Conservation (phyloP, 2,888 invertebrate species). For the Synanthedon myopaeformis region DNA sequence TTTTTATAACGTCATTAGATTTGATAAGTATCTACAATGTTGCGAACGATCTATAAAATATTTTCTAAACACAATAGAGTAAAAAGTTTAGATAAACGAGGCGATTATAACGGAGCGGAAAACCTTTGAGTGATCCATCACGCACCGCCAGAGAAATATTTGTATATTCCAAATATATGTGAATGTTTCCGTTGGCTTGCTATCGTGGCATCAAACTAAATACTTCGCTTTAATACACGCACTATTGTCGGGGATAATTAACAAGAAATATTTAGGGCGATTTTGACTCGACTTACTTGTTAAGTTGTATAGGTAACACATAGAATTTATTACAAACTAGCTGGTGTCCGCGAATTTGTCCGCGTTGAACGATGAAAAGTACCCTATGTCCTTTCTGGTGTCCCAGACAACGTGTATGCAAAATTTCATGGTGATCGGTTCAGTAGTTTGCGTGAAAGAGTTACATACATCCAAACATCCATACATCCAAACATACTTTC, state of each 20-base stretch:
- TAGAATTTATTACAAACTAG: no score
- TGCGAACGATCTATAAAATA: slow-evolving; percentile 1
- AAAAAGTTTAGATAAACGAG: slow-evolving; percentile 48
- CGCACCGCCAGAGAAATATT: slow-evolving; percentile 43
- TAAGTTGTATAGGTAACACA: no score
- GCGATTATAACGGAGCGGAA: slow-evolving; percentile 29
- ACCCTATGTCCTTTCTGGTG: no score
- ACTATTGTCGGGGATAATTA: slow-evolving; percentile 21
- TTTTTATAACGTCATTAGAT: background rate
- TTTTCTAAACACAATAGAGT: slow-evolving; percentile 1
- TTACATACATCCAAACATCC: no score
- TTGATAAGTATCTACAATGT: slow-evolving; percentile 4
- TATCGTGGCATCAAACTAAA: slow-evolving; percentile 27
- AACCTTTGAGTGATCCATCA: slow-evolving; percentile 44
- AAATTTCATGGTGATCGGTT: no score
- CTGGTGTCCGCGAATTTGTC: no score
- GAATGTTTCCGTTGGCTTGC: slow-evolving; percentile 23
- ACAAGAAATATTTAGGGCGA: slow-evolving; percentile 11
- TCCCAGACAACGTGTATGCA: no score
- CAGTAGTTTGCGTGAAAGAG: no score
- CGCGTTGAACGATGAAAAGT: no score
- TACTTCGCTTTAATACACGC: slow-evolving; percentile 15
- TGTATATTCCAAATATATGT: slow-evolving; percentile 31
- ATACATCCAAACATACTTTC: no score
- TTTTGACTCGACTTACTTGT: background rate